Conservation (phyloP, 2,888 invertebrate species). For the Sesia apiformis region DNA sequence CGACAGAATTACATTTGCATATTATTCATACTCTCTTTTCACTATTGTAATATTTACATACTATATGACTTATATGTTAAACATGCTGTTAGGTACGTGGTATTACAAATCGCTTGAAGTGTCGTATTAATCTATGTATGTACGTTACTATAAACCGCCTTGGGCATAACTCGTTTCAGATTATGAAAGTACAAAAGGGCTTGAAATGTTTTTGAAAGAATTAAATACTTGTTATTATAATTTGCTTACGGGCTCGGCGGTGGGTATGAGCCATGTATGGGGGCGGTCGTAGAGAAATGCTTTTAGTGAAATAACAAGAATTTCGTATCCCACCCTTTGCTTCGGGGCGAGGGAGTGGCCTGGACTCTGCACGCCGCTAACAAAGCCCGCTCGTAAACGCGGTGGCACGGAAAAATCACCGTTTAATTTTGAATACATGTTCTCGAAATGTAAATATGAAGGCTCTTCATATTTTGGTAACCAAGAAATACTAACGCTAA, state of each 20-base stretch:
- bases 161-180: background rate
- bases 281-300: conserved; percentile 25
- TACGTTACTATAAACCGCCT: background rate
- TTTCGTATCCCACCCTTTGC: conserved; percentile 15
- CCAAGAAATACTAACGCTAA: too few relatives aligned
- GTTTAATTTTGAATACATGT: background rate
- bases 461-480: too few relatives aligned
- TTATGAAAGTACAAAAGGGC: background rate
- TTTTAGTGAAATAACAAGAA: conserved; percentile 40
- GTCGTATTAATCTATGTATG: background rate
- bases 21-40: conserved; percentile 9
- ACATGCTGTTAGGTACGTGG: too few relatives aligned
- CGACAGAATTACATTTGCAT: conserved; percentile 25
- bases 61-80: too few relatives aligned
- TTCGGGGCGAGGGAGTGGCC: background rate
- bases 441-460: too few relatives aligned
- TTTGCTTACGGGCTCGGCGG: conserved; percentile 16
- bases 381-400: background rate
- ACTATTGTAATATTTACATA: background rate
- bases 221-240: conserved; percentile 15
- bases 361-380: background rate
- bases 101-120: background rate
- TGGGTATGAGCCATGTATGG: conserved; percentile 9
- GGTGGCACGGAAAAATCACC: background rate
- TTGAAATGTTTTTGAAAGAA: background rate